Evolutionary conservation across 2,113 vertebrate genomes (phyloP), one percentile per base, ranked within the genome.

Genomic region (Hydrolagus affinis): DNA sequence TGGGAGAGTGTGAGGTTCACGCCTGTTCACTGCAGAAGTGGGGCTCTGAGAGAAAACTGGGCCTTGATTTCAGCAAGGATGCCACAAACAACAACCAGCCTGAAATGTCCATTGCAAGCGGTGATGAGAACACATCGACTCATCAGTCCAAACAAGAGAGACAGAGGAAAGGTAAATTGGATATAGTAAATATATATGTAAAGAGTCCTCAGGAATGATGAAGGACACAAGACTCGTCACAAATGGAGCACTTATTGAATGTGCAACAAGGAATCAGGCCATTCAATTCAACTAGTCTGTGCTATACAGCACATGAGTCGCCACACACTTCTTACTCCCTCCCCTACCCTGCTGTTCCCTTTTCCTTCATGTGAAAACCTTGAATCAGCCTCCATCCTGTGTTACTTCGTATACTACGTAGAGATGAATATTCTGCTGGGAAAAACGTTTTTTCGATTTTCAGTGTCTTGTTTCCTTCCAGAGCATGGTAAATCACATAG

Each of bases 31-130:
- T 98, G 89, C 97, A 99, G 93, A 98, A 98, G 87, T 99, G 98
- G 97, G 97, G 98, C 88, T 98, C 98, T 0, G 98, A 99, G 88
- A 92, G 98, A 88, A 97, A 96, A 86, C 94, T 99, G 88, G 97
- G 97, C 28, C 93, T 93, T 0, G 97, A 98, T 89, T 91, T 95
- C 90, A 97, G 90, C 89, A 98, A 98, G 90, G 97, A 99, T 0
- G 94, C 96, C 0, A 96, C 97, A 87, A 98, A 98, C 90, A 98
- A 98, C 90, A 98, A 98, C 93, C 97, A 96, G 88, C 90, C 92
- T 0, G 98, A 99, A 6, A 90, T 94, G 78, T 94, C 94, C 32
- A 92, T 98, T 89, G 98, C 97, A 88, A 99, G 98, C 0, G 97
- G 98, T 25, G 98, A 99, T 0, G 98, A 99, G 89, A 96, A 94